A percentile compares a stretch with the other conserved stretches of the same genome.
Evolutionary conservation across 2,888 invertebrate genomes (phyloP).

Genomic region (Elegia similella): DNA sequence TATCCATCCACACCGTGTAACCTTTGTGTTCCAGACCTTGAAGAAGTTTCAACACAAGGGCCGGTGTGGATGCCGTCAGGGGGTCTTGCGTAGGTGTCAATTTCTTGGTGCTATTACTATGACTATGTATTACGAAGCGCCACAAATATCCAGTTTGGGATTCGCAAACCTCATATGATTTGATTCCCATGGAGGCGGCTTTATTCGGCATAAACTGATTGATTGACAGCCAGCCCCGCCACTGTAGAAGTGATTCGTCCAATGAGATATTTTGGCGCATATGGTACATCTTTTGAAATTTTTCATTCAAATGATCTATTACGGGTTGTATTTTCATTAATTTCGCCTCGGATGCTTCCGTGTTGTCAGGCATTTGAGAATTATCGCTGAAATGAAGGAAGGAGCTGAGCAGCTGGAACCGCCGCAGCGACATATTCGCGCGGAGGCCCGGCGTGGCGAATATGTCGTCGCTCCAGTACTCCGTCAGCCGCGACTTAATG

Average conservation of each 20-base stretch:
- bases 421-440: not conserved
- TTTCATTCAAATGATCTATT: not conserved
- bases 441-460: not conserved
- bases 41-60: not conserved
- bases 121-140: not conserved
- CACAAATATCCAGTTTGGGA: not conserved
- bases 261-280: not conserved
- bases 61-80: not conserved
- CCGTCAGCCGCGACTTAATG: not conserved
- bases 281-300: not conserved
- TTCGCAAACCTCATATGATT: not conserved
- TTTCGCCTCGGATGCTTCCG: not conserved
- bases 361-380: not conserved
- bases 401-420: not conserved
- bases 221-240: not conserved
- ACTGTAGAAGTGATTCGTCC: not conserved
- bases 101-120: not conserved
- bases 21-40: too few relatives aligned
- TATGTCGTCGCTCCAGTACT: not conserved
- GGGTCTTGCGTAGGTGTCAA: too few relatives aligned
- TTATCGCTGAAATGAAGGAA: too few relatives aligned
- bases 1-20: too few relatives aligned
- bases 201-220: not conserved
- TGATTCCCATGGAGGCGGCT: not conserved
- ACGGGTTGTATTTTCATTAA: not conserved